A percentile compares a stretch with the other conserved stretches of the same genome.
These are phyloP conservation scores for Calyptomena viridis DNA, from an alignment of 2,113 vertebrate genomes.

Conservation along the genomic window DNA sequence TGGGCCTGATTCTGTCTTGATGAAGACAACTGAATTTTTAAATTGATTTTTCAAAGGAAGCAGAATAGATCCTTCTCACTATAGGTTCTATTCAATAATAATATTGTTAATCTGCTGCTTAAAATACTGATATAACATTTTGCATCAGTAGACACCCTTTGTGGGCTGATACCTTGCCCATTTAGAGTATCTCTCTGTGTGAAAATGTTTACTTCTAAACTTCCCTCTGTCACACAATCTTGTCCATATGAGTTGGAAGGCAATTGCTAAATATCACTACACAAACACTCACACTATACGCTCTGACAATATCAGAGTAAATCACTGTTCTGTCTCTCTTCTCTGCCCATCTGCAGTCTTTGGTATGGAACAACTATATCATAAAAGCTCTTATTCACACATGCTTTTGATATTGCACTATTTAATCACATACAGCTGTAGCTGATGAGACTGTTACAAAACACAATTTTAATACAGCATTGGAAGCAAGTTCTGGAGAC, in stretches of 20 bases:
- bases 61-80: not conserved
- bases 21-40: not conserved
- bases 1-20: not conserved
- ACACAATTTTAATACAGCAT: slow-evolving; percentile 69
- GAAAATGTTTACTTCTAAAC: not conserved
- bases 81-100: not conserved
- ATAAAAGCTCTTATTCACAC: slow-evolving; percentile 75
- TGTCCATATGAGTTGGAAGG: not conserved
- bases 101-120: not conserved
- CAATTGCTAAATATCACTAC: not conserved
- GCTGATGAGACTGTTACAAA: slow-evolving; percentile 76
- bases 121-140: not conserved
- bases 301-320: slow-evolving; percentile 26
- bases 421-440: slow-evolving; percentile 80
- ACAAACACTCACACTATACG: not conserved
- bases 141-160: not conserved
- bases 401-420: slow-evolving; percentile 80
- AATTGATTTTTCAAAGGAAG: not conserved
- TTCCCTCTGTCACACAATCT: not conserved
- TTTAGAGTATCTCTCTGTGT: not conserved
- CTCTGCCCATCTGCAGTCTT: slow-evolving; percentile 63
- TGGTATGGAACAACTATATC: slow-evolving; percentile 69
- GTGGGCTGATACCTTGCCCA: not conserved
- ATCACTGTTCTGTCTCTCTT: slow-evolving; percentile 24
- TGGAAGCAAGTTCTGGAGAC: slow-evolving; percentile 71